These are phyloP conservation scores for Heliothis subflexa DNA, from an alignment of 1,140 invertebrate species.

Conservation along the genomic window DNA sequence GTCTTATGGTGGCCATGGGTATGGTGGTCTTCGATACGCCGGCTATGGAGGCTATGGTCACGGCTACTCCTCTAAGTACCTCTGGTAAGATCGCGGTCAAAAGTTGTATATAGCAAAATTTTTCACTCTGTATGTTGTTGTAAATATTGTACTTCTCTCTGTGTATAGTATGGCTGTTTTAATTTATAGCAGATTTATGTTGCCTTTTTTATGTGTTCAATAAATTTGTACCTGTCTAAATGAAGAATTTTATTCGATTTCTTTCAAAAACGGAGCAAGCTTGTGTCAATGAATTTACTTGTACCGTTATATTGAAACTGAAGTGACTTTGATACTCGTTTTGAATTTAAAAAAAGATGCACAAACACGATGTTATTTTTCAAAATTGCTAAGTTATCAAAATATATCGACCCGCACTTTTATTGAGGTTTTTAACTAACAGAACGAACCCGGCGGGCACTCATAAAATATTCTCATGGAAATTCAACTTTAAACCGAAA, in stretches of 20 bases:
- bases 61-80: constrained; percentile 30
- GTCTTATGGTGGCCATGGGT: constrained; percentile 13
- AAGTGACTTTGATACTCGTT: too few relatives aligned
- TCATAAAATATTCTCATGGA: too few relatives aligned
- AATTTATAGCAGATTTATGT: constrained; percentile 23
- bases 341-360: too few relatives aligned
- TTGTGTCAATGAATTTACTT: too few relatives aligned
- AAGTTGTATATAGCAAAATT: not conserved
- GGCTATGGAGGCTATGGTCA: not conserved
- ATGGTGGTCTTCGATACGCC: not conserved
- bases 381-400: too few relatives aligned
- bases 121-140: not conserved
- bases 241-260: constrained; percentile 13
- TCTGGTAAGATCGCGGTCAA: constrained; percentile 23
- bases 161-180: constrained; percentile 27
- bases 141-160: constrained; percentile 20
- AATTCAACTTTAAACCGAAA: too few relatives aligned
- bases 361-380: too few relatives aligned
- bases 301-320: too few relatives aligned
- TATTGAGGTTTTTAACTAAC: too few relatives aligned
- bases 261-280: too few relatives aligned
- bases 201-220: constrained; percentile 25
- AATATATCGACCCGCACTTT: too few relatives aligned
- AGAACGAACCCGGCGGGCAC: too few relatives aligned
- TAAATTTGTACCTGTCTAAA: constrained; percentile 36